A percentile compares a stretch with the other conserved stretches of the same genome.
Evolutionary conservation across 1,140 invertebrate species (phyloP).

Genomic region (Eciton burchellii): DNA sequence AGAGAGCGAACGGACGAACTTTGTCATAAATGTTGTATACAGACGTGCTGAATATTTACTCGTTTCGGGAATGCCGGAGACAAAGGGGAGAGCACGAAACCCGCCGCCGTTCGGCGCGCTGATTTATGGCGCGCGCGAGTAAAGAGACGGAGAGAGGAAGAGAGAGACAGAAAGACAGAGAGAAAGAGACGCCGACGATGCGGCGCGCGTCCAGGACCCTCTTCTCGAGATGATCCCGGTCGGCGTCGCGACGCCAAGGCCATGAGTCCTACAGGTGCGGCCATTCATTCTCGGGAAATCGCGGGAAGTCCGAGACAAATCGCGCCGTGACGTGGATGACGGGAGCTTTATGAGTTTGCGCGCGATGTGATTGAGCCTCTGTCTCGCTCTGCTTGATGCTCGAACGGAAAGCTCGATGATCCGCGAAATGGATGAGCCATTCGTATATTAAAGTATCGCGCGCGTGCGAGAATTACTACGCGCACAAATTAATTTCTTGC

Average conservation of each 20-base stretch:
- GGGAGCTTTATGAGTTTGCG: background rate
- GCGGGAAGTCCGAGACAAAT: conserved; percentile 63
- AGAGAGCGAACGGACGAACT: conserved; percentile 66
- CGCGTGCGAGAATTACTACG: no score
- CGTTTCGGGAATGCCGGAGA: conserved; percentile 46
- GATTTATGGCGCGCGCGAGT: conserved; percentile 65
- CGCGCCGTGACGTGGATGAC: conserved; percentile 29
- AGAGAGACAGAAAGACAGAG: background rate
- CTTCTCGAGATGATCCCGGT: conserved; percentile 39
- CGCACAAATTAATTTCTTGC: no score
- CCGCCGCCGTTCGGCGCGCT: conserved; percentile 31
- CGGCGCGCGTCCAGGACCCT: conserved; percentile 19
- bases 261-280: conserved; percentile 61
- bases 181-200: conserved; percentile 1
- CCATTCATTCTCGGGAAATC: conserved; percentile 66
- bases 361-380: background rate
- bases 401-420: background rate
- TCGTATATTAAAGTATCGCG: no score
- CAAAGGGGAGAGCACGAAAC: conserved; percentile 45
- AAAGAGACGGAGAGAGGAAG: conserved; percentile 3
- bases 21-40: conserved; percentile 76
- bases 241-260: conserved; percentile 42
- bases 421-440: background rate
- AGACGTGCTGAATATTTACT: conserved; percentile 74
- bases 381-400: background rate